Base-by-base conservation (phyloP, 2,113 vertebrate species). In the Ctenomys sociabilis region DNA sequence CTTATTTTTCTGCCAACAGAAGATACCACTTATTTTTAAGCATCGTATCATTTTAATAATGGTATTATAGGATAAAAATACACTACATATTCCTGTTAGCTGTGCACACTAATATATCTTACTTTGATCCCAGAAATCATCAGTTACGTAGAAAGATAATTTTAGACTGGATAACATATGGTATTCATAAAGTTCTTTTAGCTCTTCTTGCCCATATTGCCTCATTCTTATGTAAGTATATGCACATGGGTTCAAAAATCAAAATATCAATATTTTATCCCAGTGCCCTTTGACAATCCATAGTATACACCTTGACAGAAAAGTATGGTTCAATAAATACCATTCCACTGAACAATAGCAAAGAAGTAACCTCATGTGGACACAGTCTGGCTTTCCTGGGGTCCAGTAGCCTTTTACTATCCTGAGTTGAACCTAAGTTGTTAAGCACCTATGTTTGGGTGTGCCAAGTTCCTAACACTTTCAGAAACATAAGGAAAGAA, bases 11-110 rank as follows among this genome's bases (percentile, higher is more conserved):
- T 5, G 45, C 54, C 30, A 73, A n/a, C 66, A n/a, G 66, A 73
- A 59, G 45, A 90, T 12, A 66, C 99, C 0, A 99, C 7, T 35
- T 40, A 77, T 16, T 78, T 90, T 59, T 78, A 24, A 94, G 83
- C 83, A 19, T 52, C 59, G 35, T 82, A 43, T 78, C 59, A 84
- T 66, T 90, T 85, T 45, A 77, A 78, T 90, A 78, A 68, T 57
- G 40, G 22, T 43, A 57, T 59, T 68, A 35, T 22, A 59, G 37
- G 80, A 78, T 63, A 59, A 85, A 85, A 78, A 28, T 11, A 59
- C n/a, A 35, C 10, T 32, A 57, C 5, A 14, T 75, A 14, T 45
- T 40, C 37, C 30, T 84, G 85, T 68, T 90, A 90, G 45, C 28
- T 77, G 10, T 35, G 66, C 4, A 32, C 59, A 66, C 17, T 84